Base-by-base conservation (phyloP, 2,888 invertebrate genomes). In the Apodemia mormo region DNA sequence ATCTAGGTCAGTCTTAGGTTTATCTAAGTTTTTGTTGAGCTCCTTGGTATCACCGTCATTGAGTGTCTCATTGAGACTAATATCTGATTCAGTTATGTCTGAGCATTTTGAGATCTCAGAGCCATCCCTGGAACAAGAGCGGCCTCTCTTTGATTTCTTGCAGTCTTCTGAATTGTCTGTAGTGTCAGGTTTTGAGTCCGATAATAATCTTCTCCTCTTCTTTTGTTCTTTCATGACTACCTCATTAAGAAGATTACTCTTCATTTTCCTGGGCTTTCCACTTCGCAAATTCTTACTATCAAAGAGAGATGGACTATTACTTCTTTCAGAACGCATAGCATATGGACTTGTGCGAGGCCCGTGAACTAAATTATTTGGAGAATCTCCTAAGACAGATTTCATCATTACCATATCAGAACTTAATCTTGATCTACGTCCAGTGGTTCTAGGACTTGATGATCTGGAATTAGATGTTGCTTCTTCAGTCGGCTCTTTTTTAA, bases 251-350 rank as follows among this genome's bases (percentile, higher is more conserved):
- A 94, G 87, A 76, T 92, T 88, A 76, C 89, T 94, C 79, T 94
- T 95, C 10, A 94, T 86, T 85, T 95, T 95, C 70, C 95, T 92
- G 65, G 95, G 94, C 81, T 95, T 96, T 0, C 96, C 96, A 82
- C 96, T 96, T 68, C 96, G 89, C 70, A 96, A 87, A 73, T 94
- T 94, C 74, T 95, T 94, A 40, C 92, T 92, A 74, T 94, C 94
- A 69, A 87, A 84, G 67, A 90, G 78, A 73, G 92, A 89, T 66
- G 94, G 94, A 73, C 94, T 94, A 75, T 92, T 92, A 77, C 94
- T 93, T 72, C 94, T 90, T 77, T 95, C 95, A 10, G 95, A 94
- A 71, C 95, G 87, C 81, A 95, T 95, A 54, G 94, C 93, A 78
- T 95, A 95, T n/a, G 95, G 95, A 79, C 94, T 95, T 72, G 92